Base-by-base conservation (phyloP, 2,797 vertebrate species). In the Tarsius wallacei region DNA sequence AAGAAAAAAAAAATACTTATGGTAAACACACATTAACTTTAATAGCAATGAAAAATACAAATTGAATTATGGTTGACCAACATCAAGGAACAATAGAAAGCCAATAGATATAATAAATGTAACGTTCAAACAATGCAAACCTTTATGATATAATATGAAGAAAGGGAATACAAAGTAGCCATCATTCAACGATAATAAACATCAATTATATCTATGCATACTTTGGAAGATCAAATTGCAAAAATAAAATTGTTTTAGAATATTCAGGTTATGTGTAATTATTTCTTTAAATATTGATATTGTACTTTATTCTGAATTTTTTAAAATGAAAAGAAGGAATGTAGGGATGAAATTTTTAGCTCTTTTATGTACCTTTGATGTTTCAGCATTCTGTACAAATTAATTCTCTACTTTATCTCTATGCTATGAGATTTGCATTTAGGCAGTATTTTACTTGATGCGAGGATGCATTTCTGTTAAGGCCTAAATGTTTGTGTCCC, bases 1-100 rank as follows among this genome's bases (percentile, higher is more conserved):
- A 96, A 51, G 78, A 94, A 22, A 74, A 76, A 84, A 93, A n/a
- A 74, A 81, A 80, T 55, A 84, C 15, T 96, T 93, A 91, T 10
- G 31, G 59, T 81, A 96, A 91, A 64, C 11, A 70, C 49, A 74
- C 21, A 87, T 73, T 94, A 80, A 74, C 53, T 53, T 87, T 42
- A 64, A 12, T 33, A 73, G 8, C 22, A 87, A 33, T 84, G 66
- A 87, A 76, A 73, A 87, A 53, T 68, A 66, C 7, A 93, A 68
- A 91, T 84, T 84, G 87, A 95, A 63, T 93, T 80, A 88, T 63
- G 17, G 16, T 42, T 80, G 11, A 84, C 17, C 5, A 33, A 33
- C 33, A 84, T 87, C 13, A 55, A 84, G 42, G 92, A 74, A 73
- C 9, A 68, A 57, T n/a, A 84, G 63, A 51, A 85, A 73, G 10